Evolutionary conservation across 2,797 vertebrate genomes (phyloP), one percentile per base, ranked within the genome.

Genomic region (Coluber constrictor): DNA sequence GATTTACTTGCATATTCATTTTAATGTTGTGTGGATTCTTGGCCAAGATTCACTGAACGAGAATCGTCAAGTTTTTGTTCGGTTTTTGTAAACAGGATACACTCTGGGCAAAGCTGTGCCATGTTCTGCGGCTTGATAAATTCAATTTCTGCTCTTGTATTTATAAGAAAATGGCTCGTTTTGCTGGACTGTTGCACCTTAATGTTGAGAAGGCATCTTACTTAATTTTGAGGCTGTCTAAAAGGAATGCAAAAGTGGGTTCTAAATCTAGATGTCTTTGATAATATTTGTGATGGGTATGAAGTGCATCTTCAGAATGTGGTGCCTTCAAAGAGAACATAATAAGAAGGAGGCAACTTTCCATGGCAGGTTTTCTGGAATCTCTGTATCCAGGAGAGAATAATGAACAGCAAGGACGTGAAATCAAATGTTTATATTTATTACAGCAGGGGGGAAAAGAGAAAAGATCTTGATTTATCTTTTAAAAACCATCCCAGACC

Each of bases 351-450:
- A 83, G 74, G 37, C 10, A 1, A n/a, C 29, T 66, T 57, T 9
- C 63, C 25, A 43, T 0, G 3, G 47, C 66, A 61, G 20, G 13
- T 27, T 20, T 91, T 91, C 70, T 63, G 57, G 47, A 91, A 89
- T 63, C n/a, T 83, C 6, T 55, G 23, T 29, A 89, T 23, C n/a
- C 47, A 79, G 13, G 47, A 66, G 32, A 93, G 66, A 92, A 93
- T 86, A 96, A 96, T 55, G 95, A 95, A 96, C 92, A 89, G 96
- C 96, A 93, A 95, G 90, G 96, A 95, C 92, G 92, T 0, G 56
- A 61, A 94, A 96, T 96, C 94, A 95, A 96, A 95, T 95, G 96
- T 97, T 96, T 96, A 95, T 97, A 97, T 97, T 97, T 97, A 97
- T 97, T 97, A 97, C 97, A 97, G 96, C 96, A 95, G 91, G 95